Conservation (phyloP, 2,888 invertebrate species). For the Lithophane semibrunnea region DNA sequence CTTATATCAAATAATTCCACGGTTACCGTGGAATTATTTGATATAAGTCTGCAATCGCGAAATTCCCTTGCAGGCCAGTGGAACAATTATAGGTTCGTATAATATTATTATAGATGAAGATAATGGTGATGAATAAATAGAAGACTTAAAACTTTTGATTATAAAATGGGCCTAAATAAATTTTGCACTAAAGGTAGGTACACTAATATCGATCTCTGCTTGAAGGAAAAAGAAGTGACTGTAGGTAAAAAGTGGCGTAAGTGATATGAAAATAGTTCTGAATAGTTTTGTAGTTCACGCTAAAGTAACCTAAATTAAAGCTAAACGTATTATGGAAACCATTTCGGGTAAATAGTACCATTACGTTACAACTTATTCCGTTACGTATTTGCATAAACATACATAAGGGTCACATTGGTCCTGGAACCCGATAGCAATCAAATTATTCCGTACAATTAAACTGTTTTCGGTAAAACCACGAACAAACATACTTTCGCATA, state of each 20-base stretch:
- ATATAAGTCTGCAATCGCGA: too few species aligned
- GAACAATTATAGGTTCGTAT: too few species aligned
- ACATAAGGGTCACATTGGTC: slow-evolving; percentile 8
- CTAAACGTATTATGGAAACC: slow-evolving; percentile 13
- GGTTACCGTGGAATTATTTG: too few species aligned
- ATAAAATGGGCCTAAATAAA: too few species aligned
- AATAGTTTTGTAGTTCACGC: background rate
- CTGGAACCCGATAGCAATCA: slow-evolving; percentile 37
- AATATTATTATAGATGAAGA: too few species aligned
- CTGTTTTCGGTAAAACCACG: slow-evolving; percentile 44
- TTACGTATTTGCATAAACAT: slow-evolving; percentile 25
- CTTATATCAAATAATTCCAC: too few species aligned
- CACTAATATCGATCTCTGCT: background rate
- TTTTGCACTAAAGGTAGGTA: too few species aligned
- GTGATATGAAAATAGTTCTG: background rate
- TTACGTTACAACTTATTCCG: background rate
- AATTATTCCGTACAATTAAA: slow-evolving; percentile 51
- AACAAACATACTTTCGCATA: slow-evolving; percentile 28
- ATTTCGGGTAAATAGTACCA: slow-evolving; percentile 9
- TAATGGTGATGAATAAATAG: too few species aligned
- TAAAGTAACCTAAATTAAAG: slow-evolving; percentile 13
- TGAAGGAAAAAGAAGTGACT: background rate
- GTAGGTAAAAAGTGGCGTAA: background rate
- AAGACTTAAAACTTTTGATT: background rate
- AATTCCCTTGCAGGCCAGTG: too few species aligned